Evolutionary conservation across 2,113 vertebrate genomes (phyloP), one percentile per base, ranked within the genome.

Genomic region (Chloropsis hardwickii): DNA sequence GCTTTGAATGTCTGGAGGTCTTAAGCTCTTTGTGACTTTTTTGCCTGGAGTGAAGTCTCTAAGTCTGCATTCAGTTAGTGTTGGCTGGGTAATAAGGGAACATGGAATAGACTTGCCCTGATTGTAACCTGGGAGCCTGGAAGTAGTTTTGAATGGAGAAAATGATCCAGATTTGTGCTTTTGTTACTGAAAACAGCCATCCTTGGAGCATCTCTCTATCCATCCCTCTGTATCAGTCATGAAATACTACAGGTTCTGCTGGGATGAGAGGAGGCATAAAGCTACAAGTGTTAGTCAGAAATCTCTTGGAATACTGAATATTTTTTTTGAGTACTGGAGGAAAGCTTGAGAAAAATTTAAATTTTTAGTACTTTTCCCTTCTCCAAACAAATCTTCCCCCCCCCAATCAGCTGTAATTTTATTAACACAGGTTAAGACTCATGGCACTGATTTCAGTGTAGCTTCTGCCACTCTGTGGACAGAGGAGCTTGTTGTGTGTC

Each of bases 391-490:
- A 39, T 81, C 16, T 57, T 62, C 35, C 18, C 45, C 18, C 45
- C 19, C 60, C 21, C 37, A 48, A 0, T 64, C 25, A 50, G 14
- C 23, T 76, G 4, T 57, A 13, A 56, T 80, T 91, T 72, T 45
- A 58, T 25, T 69, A 62, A n/a, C 14, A 17, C 61, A 84, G 73
- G 73, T 88, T 87, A 60, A 24, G 47, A 37, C 48, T 65, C 1
- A 1, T 69, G 70, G 44, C 69, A 62, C 9, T 35, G 81, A 91
- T 94, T 85, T 61, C 84, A 91, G 62, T 31, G 94, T 79, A 90
- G 74, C 91, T 95, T 94, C 91, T 95, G 94, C 92, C 95, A 88
- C 87, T 79, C 58, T 87, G 89, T 91, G 89, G 81, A 89, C 86
- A 87, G 81, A 57, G 66, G 70, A 81, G 86, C 73, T 86, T 50